Evolutionary conservation across 2,888 invertebrate genomes (phyloP).

Genomic region (Lapara coniferarum): DNA sequence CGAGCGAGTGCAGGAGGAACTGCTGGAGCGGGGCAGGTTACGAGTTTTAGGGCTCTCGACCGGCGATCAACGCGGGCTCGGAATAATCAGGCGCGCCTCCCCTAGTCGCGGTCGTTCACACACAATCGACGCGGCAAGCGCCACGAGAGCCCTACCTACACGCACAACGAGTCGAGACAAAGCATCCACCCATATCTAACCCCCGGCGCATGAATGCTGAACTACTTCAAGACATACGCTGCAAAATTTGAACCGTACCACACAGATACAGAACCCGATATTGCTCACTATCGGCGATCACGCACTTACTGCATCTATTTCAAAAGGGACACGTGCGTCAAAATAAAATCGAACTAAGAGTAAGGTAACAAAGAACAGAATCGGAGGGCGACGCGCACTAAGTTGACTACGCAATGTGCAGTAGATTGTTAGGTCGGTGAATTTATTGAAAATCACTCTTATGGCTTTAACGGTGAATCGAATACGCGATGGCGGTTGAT

Average conservation of each 20-base stretch:
- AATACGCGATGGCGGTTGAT: slow-evolving; percentile 60
- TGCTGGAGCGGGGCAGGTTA: slow-evolving; percentile 44
- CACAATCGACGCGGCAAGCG: slow-evolving; percentile 74
- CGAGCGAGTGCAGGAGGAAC: slow-evolving; percentile 52
- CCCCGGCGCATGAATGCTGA: slow-evolving; percentile 59
- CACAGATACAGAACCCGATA: slow-evolving; percentile 32
- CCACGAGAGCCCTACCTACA: slow-evolving; percentile 75
- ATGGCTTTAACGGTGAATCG: slow-evolving; percentile 66
- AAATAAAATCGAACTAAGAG: slow-evolving; percentile 54
- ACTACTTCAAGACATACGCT: slow-evolving; percentile 49
- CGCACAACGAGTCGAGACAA: slow-evolving; percentile 72
- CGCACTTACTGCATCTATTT: slow-evolving; percentile 59
- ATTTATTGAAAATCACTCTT: slow-evolving; percentile 79
- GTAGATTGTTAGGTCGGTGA: slow-evolving; percentile 65
- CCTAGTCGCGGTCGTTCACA: slow-evolving; percentile 81
- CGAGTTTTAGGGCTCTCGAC: slow-evolving; percentile 74
- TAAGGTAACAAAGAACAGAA: slow-evolving; percentile 61
- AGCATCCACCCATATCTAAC: slow-evolving; percentile 73
- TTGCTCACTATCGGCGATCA: slow-evolving; percentile 36
- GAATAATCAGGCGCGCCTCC: slow-evolving; percentile 78
- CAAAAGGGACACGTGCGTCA: slow-evolving; percentile 18
- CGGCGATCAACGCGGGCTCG: slow-evolving; percentile 71
- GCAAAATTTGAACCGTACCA: slow-evolving; percentile 43
- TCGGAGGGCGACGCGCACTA: slow-evolving; percentile 48
- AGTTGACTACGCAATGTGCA: slow-evolving; percentile 69